Evolutionary conservation across 2,888 invertebrate species (phyloP).

Genomic region (Caenorhabditis sp.): DNA sequence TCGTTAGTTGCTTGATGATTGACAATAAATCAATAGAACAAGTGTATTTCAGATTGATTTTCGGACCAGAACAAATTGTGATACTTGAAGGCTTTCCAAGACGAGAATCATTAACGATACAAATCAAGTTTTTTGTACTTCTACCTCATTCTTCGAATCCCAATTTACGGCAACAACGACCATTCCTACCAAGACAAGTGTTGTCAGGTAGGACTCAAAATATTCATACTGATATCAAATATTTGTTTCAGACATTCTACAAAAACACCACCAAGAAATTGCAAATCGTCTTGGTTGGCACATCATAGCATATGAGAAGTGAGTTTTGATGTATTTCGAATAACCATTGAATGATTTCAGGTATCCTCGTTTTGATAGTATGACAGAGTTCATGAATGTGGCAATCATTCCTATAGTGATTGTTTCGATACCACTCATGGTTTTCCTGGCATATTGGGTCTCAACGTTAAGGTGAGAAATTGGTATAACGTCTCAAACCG

Average conservation of each 20-base stretch:
- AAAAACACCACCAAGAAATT: conserved; percentile 75
- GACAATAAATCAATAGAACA: background rate
- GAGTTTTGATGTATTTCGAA: background rate
- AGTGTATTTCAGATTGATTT: conserved; percentile 70
- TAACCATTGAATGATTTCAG: conserved; percentile 21
- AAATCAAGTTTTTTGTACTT: conserved; percentile 79
- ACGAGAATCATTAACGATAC: conserved; percentile 75
- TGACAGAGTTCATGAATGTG: conserved; percentile 82
- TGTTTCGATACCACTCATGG: conserved; percentile 80
- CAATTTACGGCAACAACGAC: conserved; percentile 69
- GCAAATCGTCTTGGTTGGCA: conserved; percentile 79
- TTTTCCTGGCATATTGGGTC: conserved; percentile 82
- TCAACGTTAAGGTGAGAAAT: conserved; percentile 72
- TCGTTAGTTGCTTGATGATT: conserved; percentile 68
- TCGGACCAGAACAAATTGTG: conserved; percentile 78
- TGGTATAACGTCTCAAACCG: background rate
- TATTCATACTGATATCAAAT: background rate
- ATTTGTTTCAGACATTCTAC: conserved; percentile 73
- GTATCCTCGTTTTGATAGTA: conserved; percentile 80
- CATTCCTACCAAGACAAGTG: conserved; percentile 74
- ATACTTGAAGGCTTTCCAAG: conserved; percentile 80
- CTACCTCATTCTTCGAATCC: conserved; percentile 75
- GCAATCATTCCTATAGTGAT: conserved; percentile 81
- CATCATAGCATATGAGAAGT: conserved; percentile 77
- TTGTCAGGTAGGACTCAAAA: conserved; percentile 72